These are phyloP conservation scores for Eurois occulta DNA, from an alignment of 2,888 invertebrate species.

Conservation along the genomic window DNA sequence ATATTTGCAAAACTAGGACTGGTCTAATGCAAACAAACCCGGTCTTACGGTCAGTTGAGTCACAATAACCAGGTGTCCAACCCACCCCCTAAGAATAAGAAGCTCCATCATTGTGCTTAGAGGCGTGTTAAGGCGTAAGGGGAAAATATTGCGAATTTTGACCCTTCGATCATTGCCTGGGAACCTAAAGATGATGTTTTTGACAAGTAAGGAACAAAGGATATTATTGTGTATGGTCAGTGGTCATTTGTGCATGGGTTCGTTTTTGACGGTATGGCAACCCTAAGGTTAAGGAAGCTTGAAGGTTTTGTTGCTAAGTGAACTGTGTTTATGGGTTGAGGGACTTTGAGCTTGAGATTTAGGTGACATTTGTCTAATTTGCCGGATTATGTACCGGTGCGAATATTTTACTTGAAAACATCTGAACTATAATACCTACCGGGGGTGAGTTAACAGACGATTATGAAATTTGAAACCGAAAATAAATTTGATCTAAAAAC, in stretches of 20 bases:
- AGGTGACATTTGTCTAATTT: neutral
- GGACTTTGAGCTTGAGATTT: neutral
- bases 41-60: constrained; percentile 86
- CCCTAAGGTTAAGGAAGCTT: constrained; percentile 60
- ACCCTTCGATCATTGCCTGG: constrained; percentile 77
- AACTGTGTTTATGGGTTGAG: constrained; percentile 7
- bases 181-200: constrained; percentile 85
- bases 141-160: constrained; percentile 86
- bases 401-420: neutral
- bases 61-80: constrained; percentile 85
- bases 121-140: constrained; percentile 86
- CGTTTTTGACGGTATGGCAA: constrained; percentile 62
- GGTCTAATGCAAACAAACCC: constrained; percentile 83
- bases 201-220: constrained; percentile 81
- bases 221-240: constrained; percentile 81
- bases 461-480: neutral
- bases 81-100: constrained; percentile 85
- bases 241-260: constrained; percentile 79
- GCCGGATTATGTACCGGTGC: neutral
- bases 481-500: neutral
- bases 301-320: constrained; percentile 50
- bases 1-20: constrained; percentile 81
- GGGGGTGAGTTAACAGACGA: neutral
- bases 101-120: constrained; percentile 81
- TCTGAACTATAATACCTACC: neutral